phyloP scores from a whole-genome alignment of 2,888 invertebrate genomes.

The Tiliacea aurago region DNA sequence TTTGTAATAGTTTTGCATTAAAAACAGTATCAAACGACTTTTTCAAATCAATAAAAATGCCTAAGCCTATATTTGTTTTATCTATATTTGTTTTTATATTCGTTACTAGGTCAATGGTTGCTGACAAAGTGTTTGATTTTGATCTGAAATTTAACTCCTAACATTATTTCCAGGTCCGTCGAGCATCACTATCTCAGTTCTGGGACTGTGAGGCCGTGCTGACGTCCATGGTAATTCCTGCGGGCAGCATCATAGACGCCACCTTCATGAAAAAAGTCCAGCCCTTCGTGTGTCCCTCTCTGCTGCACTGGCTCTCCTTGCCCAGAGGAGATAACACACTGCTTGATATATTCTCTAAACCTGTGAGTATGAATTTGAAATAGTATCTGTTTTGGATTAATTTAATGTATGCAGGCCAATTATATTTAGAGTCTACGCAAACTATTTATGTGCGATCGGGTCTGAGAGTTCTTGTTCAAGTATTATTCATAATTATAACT shows the following conservation, averaged over 20 bases:
- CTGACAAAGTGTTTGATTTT: too few species aligned
- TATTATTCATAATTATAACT: neutral
- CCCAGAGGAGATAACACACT: slow-evolving; percentile 86
- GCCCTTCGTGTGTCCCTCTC: slow-evolving; percentile 84
- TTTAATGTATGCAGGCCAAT: neutral
- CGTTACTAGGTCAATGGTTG: too few species aligned
- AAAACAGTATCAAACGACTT: too few species aligned
- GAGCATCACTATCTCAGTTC: slow-evolving; percentile 80
- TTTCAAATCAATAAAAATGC: too few species aligned
- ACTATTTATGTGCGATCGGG: too few species aligned
- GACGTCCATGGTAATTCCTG: slow-evolving; percentile 76
- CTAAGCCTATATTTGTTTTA: too few species aligned
- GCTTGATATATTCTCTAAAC: slow-evolving; percentile 84
- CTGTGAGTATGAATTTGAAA: slow-evolving; percentile 78
- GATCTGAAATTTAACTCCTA: neutral
- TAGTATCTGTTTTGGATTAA: neutral
- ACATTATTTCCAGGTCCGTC: slow-evolving; percentile 72
- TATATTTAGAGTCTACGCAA: too few species aligned
- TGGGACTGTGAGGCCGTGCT: slow-evolving; percentile 87
- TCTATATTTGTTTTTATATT: too few species aligned
- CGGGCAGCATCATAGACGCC: slow-evolving; percentile 75
- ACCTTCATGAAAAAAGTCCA: slow-evolving; percentile 72
- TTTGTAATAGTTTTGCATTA: too few species aligned
- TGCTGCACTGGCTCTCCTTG: slow-evolving; percentile 87
- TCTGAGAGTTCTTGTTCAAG: too few species aligned